Evolutionary conservation across 2,113 vertebrate species (phyloP).

Genomic region (Spizaetus ornatus): DNA sequence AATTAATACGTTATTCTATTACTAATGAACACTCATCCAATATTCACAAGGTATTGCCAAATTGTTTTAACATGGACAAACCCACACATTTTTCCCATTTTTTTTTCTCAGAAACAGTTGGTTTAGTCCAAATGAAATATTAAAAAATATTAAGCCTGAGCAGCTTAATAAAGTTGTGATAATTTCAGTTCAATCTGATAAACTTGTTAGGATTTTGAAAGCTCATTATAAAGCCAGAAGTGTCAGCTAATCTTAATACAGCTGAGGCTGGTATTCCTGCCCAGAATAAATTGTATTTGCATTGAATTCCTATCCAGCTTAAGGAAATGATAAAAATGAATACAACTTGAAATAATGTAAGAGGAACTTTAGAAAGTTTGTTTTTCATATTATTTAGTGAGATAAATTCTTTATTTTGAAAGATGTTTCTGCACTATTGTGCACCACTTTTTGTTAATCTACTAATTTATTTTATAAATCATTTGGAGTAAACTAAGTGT

Average conservation of each 20-base stretch:
- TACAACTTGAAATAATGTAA: not conserved
- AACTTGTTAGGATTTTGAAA: not conserved
- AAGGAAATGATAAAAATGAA: not conserved
- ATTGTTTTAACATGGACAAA: not conserved
- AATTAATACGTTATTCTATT: not conserved
- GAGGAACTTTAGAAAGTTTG: not conserved
- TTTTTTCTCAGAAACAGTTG: not conserved
- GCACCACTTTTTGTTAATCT: not conserved
- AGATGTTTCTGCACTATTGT: not conserved
- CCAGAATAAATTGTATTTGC: not conserved
- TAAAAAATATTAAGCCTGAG: not conserved
- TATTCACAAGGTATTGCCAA: not conserved
- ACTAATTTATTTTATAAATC: not conserved
- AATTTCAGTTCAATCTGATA: slow-evolving; percentile 6
- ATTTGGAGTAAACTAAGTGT: not conserved
- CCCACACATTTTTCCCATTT: not conserved
- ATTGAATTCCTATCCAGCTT: not conserved
- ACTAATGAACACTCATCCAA: not conserved
- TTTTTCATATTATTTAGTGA: not conserved
- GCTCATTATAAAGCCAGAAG: not conserved
- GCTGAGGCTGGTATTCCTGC: not conserved
- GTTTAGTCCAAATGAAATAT: slow-evolving; percentile 10
- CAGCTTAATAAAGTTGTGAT: not conserved
- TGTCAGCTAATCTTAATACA: not conserved
- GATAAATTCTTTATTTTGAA: not conserved